phyloP scores from a whole-genome alignment of 1,140 invertebrate genomes.

The Atta cephalotes region DNA sequence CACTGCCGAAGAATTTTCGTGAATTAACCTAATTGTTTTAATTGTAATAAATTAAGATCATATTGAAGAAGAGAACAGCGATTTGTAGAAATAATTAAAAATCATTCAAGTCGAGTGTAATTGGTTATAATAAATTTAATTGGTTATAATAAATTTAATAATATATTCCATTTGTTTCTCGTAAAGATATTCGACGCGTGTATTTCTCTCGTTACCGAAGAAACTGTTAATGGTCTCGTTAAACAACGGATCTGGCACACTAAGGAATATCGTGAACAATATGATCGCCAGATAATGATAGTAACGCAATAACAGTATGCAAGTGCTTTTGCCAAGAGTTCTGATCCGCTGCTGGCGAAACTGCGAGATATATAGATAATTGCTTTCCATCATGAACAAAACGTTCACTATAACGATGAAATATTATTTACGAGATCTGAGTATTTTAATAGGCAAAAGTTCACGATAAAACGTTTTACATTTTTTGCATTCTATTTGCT shows the following conservation, averaged over 20 bases:
- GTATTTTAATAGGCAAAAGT: not conserved
- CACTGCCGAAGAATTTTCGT: no score
- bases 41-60: no score
- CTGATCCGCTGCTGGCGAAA: slow-evolving; percentile 9
- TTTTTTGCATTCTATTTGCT: not conserved
- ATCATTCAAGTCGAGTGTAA: no score
- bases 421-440: slow-evolving; percentile 6
- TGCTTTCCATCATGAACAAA: not conserved
- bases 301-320: not conserved
- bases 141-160: no score
- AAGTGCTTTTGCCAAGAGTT: not conserved
- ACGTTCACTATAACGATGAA: not conserved
- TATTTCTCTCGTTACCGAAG: not conserved
- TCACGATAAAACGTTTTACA: not conserved
- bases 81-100: no score
- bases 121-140: no score
- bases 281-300: not conserved
- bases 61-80: no score
- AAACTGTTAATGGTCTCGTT: not conserved
- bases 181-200: not conserved
- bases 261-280: not conserved
- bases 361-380: not conserved
- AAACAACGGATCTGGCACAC: slow-evolving; percentile 8
- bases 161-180: not conserved
- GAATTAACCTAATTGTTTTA: no score